These are phyloP conservation scores for Hypsibius dujardini DNA, from an alignment of 1,140 invertebrate species.

Conservation along the genomic window DNA sequence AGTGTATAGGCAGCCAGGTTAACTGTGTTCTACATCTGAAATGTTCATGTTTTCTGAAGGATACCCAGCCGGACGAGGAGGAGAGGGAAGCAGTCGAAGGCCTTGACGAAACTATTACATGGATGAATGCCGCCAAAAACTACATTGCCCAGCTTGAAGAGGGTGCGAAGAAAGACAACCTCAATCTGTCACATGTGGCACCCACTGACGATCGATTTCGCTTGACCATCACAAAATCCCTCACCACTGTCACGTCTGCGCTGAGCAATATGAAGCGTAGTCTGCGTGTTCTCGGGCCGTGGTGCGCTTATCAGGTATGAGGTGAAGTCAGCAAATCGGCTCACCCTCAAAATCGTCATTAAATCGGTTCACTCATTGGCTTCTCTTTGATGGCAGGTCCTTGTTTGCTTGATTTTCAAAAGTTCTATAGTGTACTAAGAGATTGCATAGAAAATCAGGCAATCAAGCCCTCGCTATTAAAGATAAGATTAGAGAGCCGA, in stretches of 20 bases:
- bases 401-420: too few relatives aligned
- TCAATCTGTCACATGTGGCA: slow-evolving; percentile 22
- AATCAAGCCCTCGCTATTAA: too few relatives aligned
- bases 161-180: slow-evolving; percentile 26
- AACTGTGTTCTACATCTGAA: too few relatives aligned
- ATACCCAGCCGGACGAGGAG: neutral
- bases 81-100: neutral
- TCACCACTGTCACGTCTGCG: slow-evolving; percentile 23
- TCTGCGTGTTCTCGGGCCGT: slow-evolving; percentile 31
- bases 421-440: too few relatives aligned
- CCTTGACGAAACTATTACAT: neutral
- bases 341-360: too few relatives aligned
- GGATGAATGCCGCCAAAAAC: slow-evolving; percentile 1
- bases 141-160: neutral
- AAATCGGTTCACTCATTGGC: too few relatives aligned
- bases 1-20: too few relatives aligned
- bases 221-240: neutral
- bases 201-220: slow-evolving; percentile 22
- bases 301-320: slow-evolving; percentile 31
- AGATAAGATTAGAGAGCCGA: too few relatives aligned
- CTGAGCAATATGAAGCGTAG: slow-evolving; percentile 24
- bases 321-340: too few relatives aligned
- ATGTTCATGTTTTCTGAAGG: neutral
- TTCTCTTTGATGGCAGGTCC: too few relatives aligned
- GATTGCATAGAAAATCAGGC: too few relatives aligned